Base-by-base conservation (phyloP, 2,888 invertebrate genomes). In the Arge pagana region DNA sequence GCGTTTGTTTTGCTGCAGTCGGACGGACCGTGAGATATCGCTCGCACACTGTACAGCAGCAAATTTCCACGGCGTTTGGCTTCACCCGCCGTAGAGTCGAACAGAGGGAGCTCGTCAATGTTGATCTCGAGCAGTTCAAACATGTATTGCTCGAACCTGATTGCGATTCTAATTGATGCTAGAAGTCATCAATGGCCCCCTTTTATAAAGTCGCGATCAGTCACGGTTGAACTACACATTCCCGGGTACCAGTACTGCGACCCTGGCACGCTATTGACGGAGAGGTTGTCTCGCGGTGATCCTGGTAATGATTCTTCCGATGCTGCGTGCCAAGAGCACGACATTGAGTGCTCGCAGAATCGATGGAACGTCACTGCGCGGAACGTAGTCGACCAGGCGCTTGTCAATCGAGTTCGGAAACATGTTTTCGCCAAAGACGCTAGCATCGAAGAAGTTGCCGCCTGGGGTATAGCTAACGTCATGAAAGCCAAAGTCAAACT, bases 401-500 rank as follows among this genome's bases (percentile, higher is more conserved):
- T 76, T 10, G 59, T 62, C 11, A 61, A 70, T 33, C 60, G 60
- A 61, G 74, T 70, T 23, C 63, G 55, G 64, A 24, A 67, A 37
- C 55, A 68, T 28, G 58, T 69, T 15, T 54, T 54, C 19, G 57
- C 71, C 1, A 60, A 55, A 57, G 66, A 72, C 57, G 55, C 67
- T 8, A 59, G 50, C 23, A 13, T 67, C 23, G 65, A 74, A 65
- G 67, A 64, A 59, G 52, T 65, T 21, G 63, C 64, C 13, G 60
- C 68, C n/a, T 65, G 56, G 55, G 45, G 61, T 30, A 65, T 71
- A 18, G 57, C 65, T 3, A 64, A 62, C 13, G 41, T 50, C 3
- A 74, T 74, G 69, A 71, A 68, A 54, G 57, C 56, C 4, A 71
- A 73, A 65, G 42, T 54, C 4, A 67, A 64, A 57, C 36, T 62